Evolutionary conservation across 2,113 vertebrate genomes (phyloP).

Genomic region (Ciconia stormi): DNA sequence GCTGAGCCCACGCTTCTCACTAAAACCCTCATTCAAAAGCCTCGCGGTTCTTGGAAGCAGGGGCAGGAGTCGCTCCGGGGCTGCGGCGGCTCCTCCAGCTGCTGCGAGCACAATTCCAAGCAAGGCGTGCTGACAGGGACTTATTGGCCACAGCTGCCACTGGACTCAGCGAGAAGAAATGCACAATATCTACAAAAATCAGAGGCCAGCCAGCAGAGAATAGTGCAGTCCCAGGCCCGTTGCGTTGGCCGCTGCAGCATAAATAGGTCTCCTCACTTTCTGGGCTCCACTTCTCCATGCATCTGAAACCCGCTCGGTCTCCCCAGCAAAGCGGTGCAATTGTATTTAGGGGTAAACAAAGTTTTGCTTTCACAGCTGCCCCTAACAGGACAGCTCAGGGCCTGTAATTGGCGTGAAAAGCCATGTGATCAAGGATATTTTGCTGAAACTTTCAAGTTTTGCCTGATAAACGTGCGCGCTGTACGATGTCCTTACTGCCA

Average conservation of each 20-base stretch:
- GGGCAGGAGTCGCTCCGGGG: background rate
- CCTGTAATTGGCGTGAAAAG: background rate
- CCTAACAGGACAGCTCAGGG: background rate
- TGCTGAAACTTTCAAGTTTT: background rate
- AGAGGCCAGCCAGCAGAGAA: background rate
- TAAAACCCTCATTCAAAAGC: background rate
- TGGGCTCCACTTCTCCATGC: background rate
- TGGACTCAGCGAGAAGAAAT: background rate
- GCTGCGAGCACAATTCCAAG: background rate
- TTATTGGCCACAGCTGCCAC: background rate
- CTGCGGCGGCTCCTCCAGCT: background rate
- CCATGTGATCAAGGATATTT: background rate
- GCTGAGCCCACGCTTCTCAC: background rate
- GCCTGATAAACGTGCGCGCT: background rate
- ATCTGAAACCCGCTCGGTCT: accelerated
- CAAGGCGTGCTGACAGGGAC: background rate
- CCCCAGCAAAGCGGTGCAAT: background rate
- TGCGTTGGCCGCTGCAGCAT: background rate
- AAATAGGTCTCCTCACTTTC: accelerated
- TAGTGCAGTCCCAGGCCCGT: accelerated
- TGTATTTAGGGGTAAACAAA: background rate
- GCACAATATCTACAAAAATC: background rate
- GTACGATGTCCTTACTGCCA: background rate
- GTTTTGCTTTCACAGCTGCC: background rate
- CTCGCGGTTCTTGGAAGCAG: background rate